phyloP scores from a whole-genome alignment of 2,113 vertebrate genomes.

The Melanostigma gelatinosum region DNA sequence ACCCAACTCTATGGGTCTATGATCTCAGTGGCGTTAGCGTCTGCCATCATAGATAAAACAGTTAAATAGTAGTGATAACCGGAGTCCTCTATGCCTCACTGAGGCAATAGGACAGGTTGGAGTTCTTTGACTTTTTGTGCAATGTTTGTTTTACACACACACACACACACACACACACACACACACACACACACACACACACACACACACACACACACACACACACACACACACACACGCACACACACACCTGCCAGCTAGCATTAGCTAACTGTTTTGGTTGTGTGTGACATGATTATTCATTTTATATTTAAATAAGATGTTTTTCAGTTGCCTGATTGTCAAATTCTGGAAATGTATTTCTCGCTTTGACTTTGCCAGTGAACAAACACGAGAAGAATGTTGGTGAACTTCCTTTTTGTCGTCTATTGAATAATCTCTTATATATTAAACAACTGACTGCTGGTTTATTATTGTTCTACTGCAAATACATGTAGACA shows the following conservation, averaged over 20 bases:
- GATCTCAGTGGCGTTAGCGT: background rate
- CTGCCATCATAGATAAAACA: background rate
- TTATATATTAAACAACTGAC: background rate
- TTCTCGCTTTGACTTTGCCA: background rate
- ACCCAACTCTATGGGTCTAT: background rate
- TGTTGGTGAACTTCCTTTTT: background rate
- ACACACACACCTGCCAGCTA: background rate
- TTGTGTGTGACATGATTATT: background rate
- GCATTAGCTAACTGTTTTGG: background rate
- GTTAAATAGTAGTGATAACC: background rate
- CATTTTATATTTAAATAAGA: background rate
- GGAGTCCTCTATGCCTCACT: background rate
- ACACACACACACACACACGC: background rate
- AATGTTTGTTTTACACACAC: background rate
- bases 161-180: conserved; percentile 6
- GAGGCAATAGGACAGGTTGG: conserved; percentile 4
- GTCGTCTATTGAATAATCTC: background rate
- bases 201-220: conserved; percentile 6
- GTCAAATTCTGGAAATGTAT: background rate
- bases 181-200: conserved; percentile 10
- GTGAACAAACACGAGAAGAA: background rate
- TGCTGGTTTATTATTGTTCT: background rate
- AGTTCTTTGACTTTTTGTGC: background rate
- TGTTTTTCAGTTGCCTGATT: background rate
- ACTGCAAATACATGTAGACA: background rate